Percentiles rank a stretch among this genome's conserved stretches.
Conservation (phyloP, 2,888 invertebrate species). For the Napeogenes sylphis region DNA sequence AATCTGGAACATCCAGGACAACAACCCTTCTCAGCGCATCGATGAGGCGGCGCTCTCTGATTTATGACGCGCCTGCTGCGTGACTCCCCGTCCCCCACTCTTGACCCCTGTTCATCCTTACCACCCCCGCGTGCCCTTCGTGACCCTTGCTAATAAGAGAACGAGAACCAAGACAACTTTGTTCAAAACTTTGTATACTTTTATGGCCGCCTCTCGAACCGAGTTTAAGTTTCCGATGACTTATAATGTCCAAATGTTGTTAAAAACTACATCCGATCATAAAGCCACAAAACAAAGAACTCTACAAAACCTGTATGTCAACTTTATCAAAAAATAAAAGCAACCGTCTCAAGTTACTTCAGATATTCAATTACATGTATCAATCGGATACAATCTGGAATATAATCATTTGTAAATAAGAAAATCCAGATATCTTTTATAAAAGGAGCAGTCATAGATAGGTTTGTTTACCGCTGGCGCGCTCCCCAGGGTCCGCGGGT, state of each 20-base stretch:
- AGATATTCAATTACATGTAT: too few species aligned
- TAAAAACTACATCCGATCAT: too few species aligned
- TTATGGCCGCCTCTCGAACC: constrained; percentile 1
- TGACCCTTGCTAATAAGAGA: constrained; percentile 18
- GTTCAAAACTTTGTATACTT: constrained; percentile 13
- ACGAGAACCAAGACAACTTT: constrained; percentile 14
- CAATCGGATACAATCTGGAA: too few species aligned
- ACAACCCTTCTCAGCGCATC: constrained; percentile 24
- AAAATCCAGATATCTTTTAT: background rate
- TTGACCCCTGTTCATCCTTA: background rate
- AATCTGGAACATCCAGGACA: constrained; percentile 5
- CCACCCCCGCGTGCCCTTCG: background rate
- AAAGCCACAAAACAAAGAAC: too few species aligned
- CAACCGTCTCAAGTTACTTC: too few species aligned
- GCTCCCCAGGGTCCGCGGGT: background rate
- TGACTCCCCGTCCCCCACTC: background rate
- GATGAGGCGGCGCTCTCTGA: constrained; percentile 25
- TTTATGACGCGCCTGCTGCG: constrained; percentile 17
- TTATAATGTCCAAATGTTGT: too few species aligned
- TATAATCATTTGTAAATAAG: background rate
- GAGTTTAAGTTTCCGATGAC: background rate
- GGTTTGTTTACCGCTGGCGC: background rate
- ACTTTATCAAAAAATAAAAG: too few species aligned
- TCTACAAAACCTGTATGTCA: too few species aligned
- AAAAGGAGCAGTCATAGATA: background rate